These are phyloP conservation scores for Hedya salicella DNA, from an alignment of 2,888 invertebrate genomes.

Conservation along the genomic window DNA sequence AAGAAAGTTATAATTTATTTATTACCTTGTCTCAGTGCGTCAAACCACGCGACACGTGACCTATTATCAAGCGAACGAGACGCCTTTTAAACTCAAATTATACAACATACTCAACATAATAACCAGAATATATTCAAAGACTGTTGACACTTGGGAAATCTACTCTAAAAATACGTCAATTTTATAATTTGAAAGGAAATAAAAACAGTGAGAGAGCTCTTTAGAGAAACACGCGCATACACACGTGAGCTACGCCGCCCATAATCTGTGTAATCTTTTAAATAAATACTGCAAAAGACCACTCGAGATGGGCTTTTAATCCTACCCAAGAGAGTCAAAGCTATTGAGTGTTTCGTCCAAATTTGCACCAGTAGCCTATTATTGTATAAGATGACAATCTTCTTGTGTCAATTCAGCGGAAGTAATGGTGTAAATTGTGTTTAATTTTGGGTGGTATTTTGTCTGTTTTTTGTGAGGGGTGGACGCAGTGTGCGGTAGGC, in stretches of 20 bases:
- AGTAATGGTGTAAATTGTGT: constrained; percentile 37
- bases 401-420: constrained; percentile 32
- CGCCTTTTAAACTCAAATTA: constrained; percentile 28
- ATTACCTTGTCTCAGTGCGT: neutral
- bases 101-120: constrained; percentile 34
- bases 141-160: constrained; percentile 19
- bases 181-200: constrained; percentile 38
- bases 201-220: constrained; percentile 36
- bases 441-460: constrained; percentile 44
- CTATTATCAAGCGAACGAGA: constrained; percentile 13
- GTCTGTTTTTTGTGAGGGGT: constrained; percentile 12
- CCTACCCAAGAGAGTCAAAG: constrained; percentile 67
- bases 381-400: constrained; percentile 43
- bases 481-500: constrained; percentile 42
- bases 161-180: constrained; percentile 38
- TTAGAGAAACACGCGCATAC: constrained; percentile 49
- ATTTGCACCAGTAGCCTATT: constrained; percentile 55
- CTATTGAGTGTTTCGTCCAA: constrained; percentile 51
- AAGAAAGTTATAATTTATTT: neutral
- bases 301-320: constrained; percentile 57
- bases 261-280: constrained; percentile 77
- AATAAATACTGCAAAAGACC: constrained; percentile 70
- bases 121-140: constrained; percentile 39
- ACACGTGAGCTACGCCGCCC: constrained; percentile 56
- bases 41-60: constrained; percentile 22